Percentiles rank a stretch among this genome's conserved stretches.
These are phyloP conservation scores for Momotus momota DNA, from an alignment of 2,797 vertebrate species.

Conservation along the genomic window DNA sequence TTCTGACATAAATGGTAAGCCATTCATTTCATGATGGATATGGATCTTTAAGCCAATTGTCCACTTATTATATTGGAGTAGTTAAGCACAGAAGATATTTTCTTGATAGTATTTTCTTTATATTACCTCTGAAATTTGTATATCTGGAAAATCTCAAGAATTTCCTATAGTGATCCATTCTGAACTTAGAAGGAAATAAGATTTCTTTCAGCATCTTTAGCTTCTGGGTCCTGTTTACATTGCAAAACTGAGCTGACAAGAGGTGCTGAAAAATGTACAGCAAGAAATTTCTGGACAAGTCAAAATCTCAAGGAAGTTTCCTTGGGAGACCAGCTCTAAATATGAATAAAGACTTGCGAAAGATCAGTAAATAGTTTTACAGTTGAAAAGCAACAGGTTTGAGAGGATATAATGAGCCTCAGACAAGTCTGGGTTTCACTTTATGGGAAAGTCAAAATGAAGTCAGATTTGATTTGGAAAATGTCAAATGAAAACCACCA, in stretches of 20 bases:
- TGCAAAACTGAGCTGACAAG: not conserved
- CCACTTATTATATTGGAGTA: not conserved
- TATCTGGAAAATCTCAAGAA: not conserved
- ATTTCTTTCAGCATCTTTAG: not conserved
- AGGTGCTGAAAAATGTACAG: not conserved
- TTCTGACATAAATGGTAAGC: not conserved
- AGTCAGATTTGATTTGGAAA: not conserved
- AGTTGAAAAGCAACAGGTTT: not conserved
- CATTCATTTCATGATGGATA: not conserved
- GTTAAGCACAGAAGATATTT: not conserved
- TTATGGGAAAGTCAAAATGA: not conserved
- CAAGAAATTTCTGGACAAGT: not conserved
- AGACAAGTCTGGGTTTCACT: not conserved
- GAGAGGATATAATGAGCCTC: not conserved
- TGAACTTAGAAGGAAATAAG: not conserved
- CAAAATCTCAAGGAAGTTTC: not conserved
- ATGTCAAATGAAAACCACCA: not conserved
- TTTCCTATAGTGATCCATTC: not conserved
- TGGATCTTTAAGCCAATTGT: not conserved
- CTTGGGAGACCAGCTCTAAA: not conserved
- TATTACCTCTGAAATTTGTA: not conserved
- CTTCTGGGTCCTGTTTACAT: not conserved
- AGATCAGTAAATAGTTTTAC: not conserved
- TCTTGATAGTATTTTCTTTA: not conserved
- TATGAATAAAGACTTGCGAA: not conserved